These are phyloP conservation scores for Nerophis lumbriciformis DNA, from an alignment of 2,113 vertebrate genomes.

Conservation along the genomic window DNA sequence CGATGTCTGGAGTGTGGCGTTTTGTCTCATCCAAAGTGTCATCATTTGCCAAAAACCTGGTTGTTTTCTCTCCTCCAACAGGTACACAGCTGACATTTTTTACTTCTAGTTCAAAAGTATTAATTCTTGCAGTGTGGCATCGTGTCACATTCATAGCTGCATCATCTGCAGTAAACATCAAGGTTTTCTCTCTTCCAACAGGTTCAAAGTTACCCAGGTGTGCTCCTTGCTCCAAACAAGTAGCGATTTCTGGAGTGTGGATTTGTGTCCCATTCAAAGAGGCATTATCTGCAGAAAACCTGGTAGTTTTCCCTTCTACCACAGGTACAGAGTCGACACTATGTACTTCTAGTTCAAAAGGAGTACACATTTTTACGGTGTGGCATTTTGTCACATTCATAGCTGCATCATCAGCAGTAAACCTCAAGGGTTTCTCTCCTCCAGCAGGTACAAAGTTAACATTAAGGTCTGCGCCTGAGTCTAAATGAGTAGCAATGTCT, in stretches of 20 bases:
- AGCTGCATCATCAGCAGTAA: background rate
- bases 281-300: constrained; percentile 13
- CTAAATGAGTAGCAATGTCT: constrained; percentile 2
- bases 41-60: constrained; percentile 16
- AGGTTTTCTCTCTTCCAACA: constrained; percentile 9
- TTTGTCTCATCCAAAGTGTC: constrained; percentile 21
- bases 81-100: background rate
- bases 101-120: background rate
- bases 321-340: background rate
- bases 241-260: constrained; percentile 12
- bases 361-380: background rate
- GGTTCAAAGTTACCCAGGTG: background rate
- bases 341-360: background rate
- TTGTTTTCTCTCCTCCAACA: constrained; percentile 6
- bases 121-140: constrained; percentile 27
- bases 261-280: background rate
- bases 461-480: background rate
- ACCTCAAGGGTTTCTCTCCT: background rate
- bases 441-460: background rate
- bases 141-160: constrained; percentile 33
- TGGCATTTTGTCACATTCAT: constrained; percentile 4
- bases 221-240: background rate
- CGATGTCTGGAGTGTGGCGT: constrained; percentile 8
- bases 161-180: constrained; percentile 28
- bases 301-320: constrained; percentile 10